phyloP scores from a whole-genome alignment of 2,888 invertebrate genomes.

The Drosophila stalkeri region DNA sequence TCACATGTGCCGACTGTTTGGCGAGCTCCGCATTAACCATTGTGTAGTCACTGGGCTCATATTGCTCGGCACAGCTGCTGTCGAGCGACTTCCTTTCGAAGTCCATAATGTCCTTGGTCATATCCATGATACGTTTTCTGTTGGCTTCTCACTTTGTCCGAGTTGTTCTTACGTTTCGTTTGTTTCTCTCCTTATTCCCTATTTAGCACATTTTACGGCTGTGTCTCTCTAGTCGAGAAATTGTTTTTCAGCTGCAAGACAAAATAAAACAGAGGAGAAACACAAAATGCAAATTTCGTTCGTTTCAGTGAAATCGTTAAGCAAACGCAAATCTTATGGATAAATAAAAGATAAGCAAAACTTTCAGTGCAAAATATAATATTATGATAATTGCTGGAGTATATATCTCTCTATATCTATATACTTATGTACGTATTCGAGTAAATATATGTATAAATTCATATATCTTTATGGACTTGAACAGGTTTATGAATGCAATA shows the following conservation, averaged over 20 bases:
- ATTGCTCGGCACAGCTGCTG: conserved; percentile 43
- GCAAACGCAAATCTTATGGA: conserved; percentile 13
- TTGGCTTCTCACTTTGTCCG: conserved; percentile 8
- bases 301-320: conserved; percentile 13
- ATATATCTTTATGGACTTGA: conserved; percentile 1
- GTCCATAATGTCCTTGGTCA: conserved; percentile 82
- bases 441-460: neutral
- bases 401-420: neutral
- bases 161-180: conserved; percentile 5
- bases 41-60: conserved; percentile 61
- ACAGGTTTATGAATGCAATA: neutral
- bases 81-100: conserved; percentile 72
- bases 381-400: conserved; percentile 8
- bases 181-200: neutral
- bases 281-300: conserved; percentile 10
- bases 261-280: conserved; percentile 2
- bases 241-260: conserved; percentile 33
- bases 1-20: conserved; percentile 22
- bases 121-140: conserved; percentile 69
- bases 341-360: conserved; percentile 12
- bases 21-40: conserved; percentile 47
- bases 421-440: neutral
- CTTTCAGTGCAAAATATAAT: conserved; percentile 11
- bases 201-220: conserved; percentile 28
- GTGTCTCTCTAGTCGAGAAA: conserved; percentile 11